phyloP scores from a whole-genome alignment of 2,797 vertebrate species.

The Balearica regulorum region DNA sequence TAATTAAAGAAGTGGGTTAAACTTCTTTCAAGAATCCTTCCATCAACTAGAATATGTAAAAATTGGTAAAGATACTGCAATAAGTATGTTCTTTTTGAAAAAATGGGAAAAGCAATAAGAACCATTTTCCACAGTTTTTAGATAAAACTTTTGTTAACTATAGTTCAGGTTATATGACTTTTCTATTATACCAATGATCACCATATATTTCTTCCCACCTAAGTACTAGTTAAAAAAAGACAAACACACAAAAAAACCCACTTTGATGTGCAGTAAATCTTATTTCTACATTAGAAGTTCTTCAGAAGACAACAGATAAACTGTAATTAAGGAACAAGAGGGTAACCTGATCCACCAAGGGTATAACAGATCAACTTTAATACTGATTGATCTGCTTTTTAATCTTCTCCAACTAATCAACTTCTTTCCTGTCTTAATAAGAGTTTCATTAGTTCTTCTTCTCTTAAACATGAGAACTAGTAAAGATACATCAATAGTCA shows the following conservation, averaged over 20 bases:
- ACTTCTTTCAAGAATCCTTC: not conserved
- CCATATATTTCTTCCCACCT: not conserved
- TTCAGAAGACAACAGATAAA: not conserved
- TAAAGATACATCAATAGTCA: not conserved
- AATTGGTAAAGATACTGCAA: not conserved
- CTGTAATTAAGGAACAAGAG: constrained; percentile 20
- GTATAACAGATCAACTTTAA: not conserved
- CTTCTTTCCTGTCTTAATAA: constrained; percentile 37
- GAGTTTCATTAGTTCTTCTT: constrained; percentile 34
- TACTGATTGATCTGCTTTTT: constrained; percentile 21
- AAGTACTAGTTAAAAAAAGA: not conserved
- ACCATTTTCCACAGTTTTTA: not conserved
- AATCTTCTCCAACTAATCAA: constrained; percentile 45
- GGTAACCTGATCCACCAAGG: not conserved
- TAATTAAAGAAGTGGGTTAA: not conserved
- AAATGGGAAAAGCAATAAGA: not conserved
- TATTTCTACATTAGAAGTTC: not conserved
- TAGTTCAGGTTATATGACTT: not conserved
- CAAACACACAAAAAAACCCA: too few relatives aligned
- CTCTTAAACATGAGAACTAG: not conserved
- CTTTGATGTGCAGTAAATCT: not conserved
- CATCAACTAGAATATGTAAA: not conserved
- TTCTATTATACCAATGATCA: not conserved
- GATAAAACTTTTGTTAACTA: not conserved
- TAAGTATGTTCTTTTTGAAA: not conserved